These are phyloP conservation scores for Emmelina monodactyla DNA, from an alignment of 2,888 invertebrate species.

Conservation along the genomic window DNA sequence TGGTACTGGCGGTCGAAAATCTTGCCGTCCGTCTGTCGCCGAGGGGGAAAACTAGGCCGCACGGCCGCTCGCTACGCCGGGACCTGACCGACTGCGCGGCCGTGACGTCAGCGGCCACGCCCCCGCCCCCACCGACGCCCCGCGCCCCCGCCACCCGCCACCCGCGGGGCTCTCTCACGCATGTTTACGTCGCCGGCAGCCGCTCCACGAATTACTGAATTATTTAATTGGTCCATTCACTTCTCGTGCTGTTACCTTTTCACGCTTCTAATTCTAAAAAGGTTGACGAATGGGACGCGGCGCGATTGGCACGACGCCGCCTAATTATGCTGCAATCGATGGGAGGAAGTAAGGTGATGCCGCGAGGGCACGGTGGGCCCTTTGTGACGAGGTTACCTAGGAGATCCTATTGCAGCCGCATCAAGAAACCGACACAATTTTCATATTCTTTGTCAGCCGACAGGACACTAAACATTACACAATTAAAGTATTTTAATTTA, in stretches of 20 bases:
- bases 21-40: slow-evolving; percentile 59
- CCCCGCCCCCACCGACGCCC: slow-evolving; percentile 37
- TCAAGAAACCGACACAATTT: slow-evolving; percentile 16
- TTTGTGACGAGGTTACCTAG: no score
- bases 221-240: slow-evolving; percentile 66
- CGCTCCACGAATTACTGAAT: slow-evolving; percentile 61
- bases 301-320: slow-evolving; percentile 5
- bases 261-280: slow-evolving; percentile 46
- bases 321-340: slow-evolving; percentile 37
- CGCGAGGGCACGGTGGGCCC: no score
- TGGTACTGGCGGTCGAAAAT: slow-evolving; percentile 68
- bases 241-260: slow-evolving; percentile 54
- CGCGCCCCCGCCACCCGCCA: slow-evolving; percentile 15
- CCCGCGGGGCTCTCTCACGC: slow-evolving; percentile 40
- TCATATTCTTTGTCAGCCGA: no score
- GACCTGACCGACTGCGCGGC: slow-evolving; percentile 55
- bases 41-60: slow-evolving; percentile 46
- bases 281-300: slow-evolving; percentile 45
- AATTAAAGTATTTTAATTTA: no score
- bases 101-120: slow-evolving; percentile 60
- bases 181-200: slow-evolving; percentile 62
- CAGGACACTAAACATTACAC: no score
- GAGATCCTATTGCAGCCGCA: background rate
- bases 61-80: slow-evolving; percentile 54
- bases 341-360: no score